These are phyloP conservation scores for Hyposmocoma kahamanoa DNA, from an alignment of 1,140 invertebrate species.

Conservation along the genomic window DNA sequence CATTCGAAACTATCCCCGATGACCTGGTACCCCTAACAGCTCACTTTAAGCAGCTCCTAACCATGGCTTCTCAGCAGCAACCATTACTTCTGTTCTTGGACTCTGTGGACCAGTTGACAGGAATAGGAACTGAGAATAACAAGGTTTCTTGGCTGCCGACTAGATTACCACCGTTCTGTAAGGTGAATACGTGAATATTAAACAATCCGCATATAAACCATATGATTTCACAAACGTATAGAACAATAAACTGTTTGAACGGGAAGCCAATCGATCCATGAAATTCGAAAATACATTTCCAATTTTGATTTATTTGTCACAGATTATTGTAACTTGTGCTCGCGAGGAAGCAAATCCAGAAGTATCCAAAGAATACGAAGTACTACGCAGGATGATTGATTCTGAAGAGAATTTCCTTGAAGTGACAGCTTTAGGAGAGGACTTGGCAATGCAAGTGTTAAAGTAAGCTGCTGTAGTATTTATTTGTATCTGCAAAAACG, in stretches of 20 bases:
- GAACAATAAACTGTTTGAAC: too few relatives aligned
- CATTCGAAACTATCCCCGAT: conserved; percentile 95
- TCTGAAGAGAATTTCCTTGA: conserved; percentile 94
- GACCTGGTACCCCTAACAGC: conserved; percentile 96
- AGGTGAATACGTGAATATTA: too few relatives aligned
- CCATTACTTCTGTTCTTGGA: conserved; percentile 92
- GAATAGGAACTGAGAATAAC: conserved; percentile 90
- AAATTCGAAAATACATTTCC: too few relatives aligned
- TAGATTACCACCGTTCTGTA: conserved; percentile 90
- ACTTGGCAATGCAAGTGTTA: conserved; percentile 94
- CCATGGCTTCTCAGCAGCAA: conserved; percentile 85
- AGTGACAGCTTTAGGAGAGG: conserved; percentile 92
- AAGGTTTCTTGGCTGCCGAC: conserved; percentile 98
- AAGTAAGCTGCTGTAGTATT: conserved; percentile 79
- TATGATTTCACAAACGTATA: too few relatives aligned
- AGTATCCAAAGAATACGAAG: conserved; percentile 89
- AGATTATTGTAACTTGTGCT: conserved; percentile 93
- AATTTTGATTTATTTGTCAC: too few relatives aligned
- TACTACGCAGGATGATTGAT: conserved; percentile 92
- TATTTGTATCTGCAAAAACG: too few relatives aligned
- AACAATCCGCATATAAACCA: too few relatives aligned
- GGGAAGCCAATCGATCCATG: too few relatives aligned
- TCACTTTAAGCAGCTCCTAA: conserved; percentile 95
- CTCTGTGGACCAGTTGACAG: conserved; percentile 96
- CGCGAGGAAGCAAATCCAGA: conserved; percentile 90